Evolutionary conservation across 2,113 vertebrate species (phyloP).

Genomic region (Cyprinodon brontotheroides): DNA sequence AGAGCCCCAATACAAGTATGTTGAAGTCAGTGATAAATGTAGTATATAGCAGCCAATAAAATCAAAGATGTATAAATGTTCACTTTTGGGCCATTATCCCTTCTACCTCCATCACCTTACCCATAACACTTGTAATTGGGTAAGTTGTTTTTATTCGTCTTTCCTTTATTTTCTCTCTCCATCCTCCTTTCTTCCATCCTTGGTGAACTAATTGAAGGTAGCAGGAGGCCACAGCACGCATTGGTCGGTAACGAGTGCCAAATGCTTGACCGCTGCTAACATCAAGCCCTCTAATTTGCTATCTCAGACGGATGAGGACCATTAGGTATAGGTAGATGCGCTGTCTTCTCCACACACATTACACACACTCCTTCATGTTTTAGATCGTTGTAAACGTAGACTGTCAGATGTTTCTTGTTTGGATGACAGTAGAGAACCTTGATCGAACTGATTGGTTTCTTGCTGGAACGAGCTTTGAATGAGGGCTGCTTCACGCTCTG

Average conservation of each 20-base stretch:
- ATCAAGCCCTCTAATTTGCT: conserved; percentile 75
- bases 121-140: conserved; percentile 55
- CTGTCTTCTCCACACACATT: conserved; percentile 38
- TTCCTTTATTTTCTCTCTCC: conserved; percentile 35
- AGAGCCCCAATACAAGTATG: too few relatives aligned
- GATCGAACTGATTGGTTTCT: background rate
- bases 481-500: background rate
- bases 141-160: conserved; percentile 65
- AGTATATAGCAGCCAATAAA: background rate
- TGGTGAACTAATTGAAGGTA: conserved; percentile 73
- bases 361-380: background rate
- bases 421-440: background rate
- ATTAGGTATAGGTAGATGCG: conserved; percentile 67
- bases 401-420: background rate
- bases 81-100: background rate
- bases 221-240: conserved; percentile 66
- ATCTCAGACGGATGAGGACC: conserved; percentile 72
- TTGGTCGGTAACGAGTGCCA: conserved; percentile 66
- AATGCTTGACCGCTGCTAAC: conserved; percentile 59
- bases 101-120: conserved; percentile 8
- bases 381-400: background rate
- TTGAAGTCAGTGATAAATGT: background rate
- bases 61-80: background rate
- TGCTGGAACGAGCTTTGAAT: conserved; percentile 9
- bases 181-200: conserved; percentile 48